Evolutionary conservation across 2,113 vertebrate genomes (phyloP), one percentile per base, ranked within the genome.

Genomic region (Thinocorus orbignyianus): DNA sequence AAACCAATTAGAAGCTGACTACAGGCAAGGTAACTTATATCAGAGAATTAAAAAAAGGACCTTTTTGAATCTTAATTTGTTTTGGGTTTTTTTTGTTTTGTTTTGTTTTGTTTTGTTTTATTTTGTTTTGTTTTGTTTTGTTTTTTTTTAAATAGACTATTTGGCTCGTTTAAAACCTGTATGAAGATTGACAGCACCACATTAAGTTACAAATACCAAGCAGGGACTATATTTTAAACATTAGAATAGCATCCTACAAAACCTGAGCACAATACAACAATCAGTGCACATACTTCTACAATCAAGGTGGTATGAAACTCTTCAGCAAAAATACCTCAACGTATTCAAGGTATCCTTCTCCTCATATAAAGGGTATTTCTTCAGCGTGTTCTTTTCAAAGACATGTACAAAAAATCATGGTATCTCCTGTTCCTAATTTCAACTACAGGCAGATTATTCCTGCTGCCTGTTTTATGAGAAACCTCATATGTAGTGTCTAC

Each of bases 341-440:
- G 68, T n/a, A 76, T 57, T 88, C 10, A 13, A 73, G 37, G 73
- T 19, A 57, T 54, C 22, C 54, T 54, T 37, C 1, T 1, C 5
- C 4, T 66, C 17, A 19, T 52, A 72, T 24, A 66, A 60, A 81
- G 91, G 6, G 5, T 46, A 17, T 25, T n/a, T 48, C 31, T 41
- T 61, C 39, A 71, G 33, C 49, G 49, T 73, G 7, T 52, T 39
- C 16, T 85, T 96, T 90, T 76, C 18, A 86, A 90, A 92, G 13
- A 5, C 28, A 28, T 12, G 31, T 35, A 64, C 9, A 54, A 71
- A 77, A 60, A 58, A 42, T 55, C 6, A 33, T 0, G 0, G 3
- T 31, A 49, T 31, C 16, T 33, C 51, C 49, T 52, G 8, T 30
- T 61, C 20, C n/a, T 76, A 39, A 46, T 68, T 83, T 94, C 46